These are phyloP conservation scores for Chaetodon auriga DNA, from an alignment of 2,113 vertebrate species.

Conservation along the genomic window DNA sequence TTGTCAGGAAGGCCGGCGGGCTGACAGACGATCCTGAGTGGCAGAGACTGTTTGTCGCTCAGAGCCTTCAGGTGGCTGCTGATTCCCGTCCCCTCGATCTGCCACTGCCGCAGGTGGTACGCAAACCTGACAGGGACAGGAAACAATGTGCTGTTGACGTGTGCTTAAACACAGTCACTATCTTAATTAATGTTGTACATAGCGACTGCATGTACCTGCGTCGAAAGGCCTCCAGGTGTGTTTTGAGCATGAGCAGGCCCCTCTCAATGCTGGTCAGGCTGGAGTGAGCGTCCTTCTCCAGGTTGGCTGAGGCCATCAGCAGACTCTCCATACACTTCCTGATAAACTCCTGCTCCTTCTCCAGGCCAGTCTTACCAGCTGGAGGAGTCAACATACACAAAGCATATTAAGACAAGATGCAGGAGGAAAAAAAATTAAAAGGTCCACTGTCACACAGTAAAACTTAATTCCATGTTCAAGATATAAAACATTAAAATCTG, in stretches of 20 bases:
- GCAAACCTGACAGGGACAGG: conserved; percentile 89
- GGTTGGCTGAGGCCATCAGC: conserved; percentile 95
- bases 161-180: too few species aligned
- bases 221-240: conserved; percentile 97
- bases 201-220: conserved; percentile 86
- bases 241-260: conserved; percentile 98
- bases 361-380: conserved; percentile 95
- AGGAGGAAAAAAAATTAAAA: neutral
- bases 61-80: conserved; percentile 98
- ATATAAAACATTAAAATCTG: neutral
- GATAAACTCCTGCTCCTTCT: conserved; percentile 99
- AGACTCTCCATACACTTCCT: conserved; percentile 99
- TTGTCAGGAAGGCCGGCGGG: conserved; percentile 98
- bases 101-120: conserved; percentile 98
- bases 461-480: neutral
- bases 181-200: neutral
- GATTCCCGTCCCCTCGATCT: conserved; percentile 98
- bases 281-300: conserved; percentile 94
- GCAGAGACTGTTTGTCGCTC: conserved; percentile 97
- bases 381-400: conserved; percentile 13
- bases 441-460: neutral
- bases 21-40: conserved; percentile 96
- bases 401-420: neutral
- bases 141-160: accelerated
- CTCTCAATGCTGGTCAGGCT: conserved; percentile 98